Evolutionary conservation across 2,888 invertebrate species (phyloP), one percentile per base, ranked within the genome.

Genomic region (Hirtodrosophila alboralis): DNA sequence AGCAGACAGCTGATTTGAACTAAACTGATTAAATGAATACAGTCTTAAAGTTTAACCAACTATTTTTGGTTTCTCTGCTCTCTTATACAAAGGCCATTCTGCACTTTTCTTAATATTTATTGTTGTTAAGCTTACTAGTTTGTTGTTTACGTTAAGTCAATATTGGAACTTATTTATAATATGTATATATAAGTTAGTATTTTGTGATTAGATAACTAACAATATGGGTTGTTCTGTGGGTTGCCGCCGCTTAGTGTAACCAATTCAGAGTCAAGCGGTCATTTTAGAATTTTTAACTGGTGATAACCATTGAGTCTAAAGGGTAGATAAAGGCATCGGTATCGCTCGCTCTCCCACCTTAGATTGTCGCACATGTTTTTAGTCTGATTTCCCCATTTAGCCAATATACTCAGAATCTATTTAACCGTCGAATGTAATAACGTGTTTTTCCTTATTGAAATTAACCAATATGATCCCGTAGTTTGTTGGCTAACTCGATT

Each of bases 291-390:
- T 84, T 49, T 73, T 68, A 67, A 51, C 33, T 27, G 56, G 10
- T 61, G 85, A 79, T 79, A 86, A 69, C 43, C 43, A 36, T 9
- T 10, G 27, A 51, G 54, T 57, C 38, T 47, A 33, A 34, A 34
- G 56, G 51, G 9, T 37, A 65, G 86, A 79, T 84, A 84, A 79
- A 61, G 34, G 13, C 56, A 53, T 56, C 23, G 30, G 33, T 28
- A 6, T 62, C 52, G 44, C 31, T 45, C 45, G 13, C 48, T 33
- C 54, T 16, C 16, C 12, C 23, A 10, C n/a, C 8, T 12, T 31
- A 28, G 34, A 14, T 56, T 40, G 33, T 48, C 59, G 68, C 77
- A 80, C 60, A 80, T 80, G 47, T 41, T 61, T 54, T 21, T 33
- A 37, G 37, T 37, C 41, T 27, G 48, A 51, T 37, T 53, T 38